phyloP scores from a whole-genome alignment of 2,888 invertebrate genomes.

The Macaria notata region DNA sequence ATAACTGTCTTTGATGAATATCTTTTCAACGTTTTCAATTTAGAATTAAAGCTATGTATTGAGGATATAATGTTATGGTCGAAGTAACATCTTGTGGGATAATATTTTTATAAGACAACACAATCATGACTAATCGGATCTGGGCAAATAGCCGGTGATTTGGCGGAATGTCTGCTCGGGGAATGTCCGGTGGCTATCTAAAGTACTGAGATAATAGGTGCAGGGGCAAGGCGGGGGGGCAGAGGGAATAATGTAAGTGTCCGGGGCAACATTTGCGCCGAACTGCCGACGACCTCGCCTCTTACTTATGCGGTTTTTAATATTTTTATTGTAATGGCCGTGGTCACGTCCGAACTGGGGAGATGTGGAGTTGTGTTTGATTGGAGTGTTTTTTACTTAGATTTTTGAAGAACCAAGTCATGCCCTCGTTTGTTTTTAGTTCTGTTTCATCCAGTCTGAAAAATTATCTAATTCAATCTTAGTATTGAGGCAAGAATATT shows the following conservation, averaged over 20 bases:
- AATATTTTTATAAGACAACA: slow-evolving; percentile 77
- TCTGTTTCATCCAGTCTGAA: too few relatives aligned
- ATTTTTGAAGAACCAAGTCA: too few relatives aligned
- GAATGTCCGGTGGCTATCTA: slow-evolving; percentile 79
- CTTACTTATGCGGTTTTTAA: slow-evolving; percentile 83
- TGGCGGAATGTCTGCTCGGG: slow-evolving; percentile 67
- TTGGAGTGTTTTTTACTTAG: neutral
- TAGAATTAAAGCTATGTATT: slow-evolving; percentile 29
- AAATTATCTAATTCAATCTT: too few relatives aligned
- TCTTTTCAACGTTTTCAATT: slow-evolving; percentile 57
- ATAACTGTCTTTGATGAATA: slow-evolving; percentile 64
- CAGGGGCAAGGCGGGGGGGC: slow-evolving; percentile 59
- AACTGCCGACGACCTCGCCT: slow-evolving; percentile 80
- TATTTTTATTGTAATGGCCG: slow-evolving; percentile 85
- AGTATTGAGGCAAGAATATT: too few relatives aligned
- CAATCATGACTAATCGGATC: slow-evolving; percentile 81
- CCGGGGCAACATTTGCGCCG: slow-evolving; percentile 81
- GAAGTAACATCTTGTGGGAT: slow-evolving; percentile 42
- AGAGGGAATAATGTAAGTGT: slow-evolving; percentile 79
- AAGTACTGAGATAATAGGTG: slow-evolving; percentile 80
- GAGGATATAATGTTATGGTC: slow-evolving; percentile 25
- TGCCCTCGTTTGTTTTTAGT: too few relatives aligned
- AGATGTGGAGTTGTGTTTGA: slow-evolving; percentile 38
- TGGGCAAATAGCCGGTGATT: slow-evolving; percentile 77
- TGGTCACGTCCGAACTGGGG: slow-evolving; percentile 56